These are phyloP conservation scores for Drosophila yakuba DNA, from an alignment of 1,140 invertebrate species.

Conservation along the genomic window DNA sequence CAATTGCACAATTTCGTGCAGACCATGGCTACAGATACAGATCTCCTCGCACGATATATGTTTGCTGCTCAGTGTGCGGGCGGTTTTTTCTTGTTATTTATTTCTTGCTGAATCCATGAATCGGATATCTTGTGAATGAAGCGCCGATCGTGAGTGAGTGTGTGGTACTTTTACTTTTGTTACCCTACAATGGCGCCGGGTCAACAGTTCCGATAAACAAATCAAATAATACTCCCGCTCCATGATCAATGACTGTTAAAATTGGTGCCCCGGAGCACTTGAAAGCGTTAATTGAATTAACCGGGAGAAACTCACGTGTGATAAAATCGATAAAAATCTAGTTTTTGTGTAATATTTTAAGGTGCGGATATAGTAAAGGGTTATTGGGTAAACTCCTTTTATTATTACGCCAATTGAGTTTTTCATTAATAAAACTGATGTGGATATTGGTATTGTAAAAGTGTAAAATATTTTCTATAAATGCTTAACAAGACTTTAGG, in stretches of 20 bases:
- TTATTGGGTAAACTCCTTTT: constrained; percentile 2
- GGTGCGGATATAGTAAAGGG: neutral
- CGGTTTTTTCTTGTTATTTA: constrained; percentile 37
- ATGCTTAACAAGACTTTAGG: neutral
- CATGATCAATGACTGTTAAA: constrained; percentile 47
- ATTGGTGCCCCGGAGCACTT: constrained; percentile 28
- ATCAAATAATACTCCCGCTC: constrained; percentile 16
- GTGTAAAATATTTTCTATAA: no score
- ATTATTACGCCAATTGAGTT: constrained; percentile 3
- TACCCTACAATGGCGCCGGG: constrained; percentile 37
- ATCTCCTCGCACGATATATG: constrained; percentile 67
- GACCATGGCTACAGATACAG: constrained; percentile 57
- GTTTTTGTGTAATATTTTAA: neutral
- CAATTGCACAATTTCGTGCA: constrained; percentile 81
- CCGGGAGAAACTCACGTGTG: constrained; percentile 12
- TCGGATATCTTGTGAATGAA: constrained; percentile 75
- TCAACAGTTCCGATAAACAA: constrained; percentile 42
- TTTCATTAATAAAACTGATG: neutral
- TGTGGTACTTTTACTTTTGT: constrained; percentile 70
- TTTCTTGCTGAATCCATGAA: constrained; percentile 64
- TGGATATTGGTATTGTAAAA: neutral
- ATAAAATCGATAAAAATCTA: neutral
- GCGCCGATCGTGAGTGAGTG: constrained; percentile 59
- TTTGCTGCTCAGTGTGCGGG: constrained; percentile 35
- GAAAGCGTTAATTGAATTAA: constrained; percentile 33